These are phyloP conservation scores for Mesitornis unicolor DNA, from an alignment of 2,113 vertebrate genomes.

Conservation along the genomic window DNA sequence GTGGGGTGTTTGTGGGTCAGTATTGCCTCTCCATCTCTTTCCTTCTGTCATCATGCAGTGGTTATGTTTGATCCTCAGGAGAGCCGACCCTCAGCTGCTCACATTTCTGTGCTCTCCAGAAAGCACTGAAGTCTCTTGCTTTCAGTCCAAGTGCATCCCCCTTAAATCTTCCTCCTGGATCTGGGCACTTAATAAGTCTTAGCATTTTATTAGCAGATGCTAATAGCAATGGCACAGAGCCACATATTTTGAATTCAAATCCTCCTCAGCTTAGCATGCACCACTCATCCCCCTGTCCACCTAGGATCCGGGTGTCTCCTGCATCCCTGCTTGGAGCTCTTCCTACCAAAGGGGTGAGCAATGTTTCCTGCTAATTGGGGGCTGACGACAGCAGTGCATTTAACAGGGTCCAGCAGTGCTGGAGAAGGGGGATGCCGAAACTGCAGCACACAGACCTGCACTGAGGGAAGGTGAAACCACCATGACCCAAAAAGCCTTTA, in stretches of 20 bases:
- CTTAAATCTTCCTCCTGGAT: neutral
- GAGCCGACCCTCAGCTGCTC: accelerated
- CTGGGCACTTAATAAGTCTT: slow-evolving; percentile 17
- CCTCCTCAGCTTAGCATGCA: neutral
- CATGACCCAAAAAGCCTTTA: neutral
- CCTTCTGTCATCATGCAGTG: neutral
- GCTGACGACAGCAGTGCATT: neutral
- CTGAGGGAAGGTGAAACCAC: neutral
- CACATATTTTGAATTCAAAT: slow-evolving; percentile 27
- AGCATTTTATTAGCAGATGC: slow-evolving; percentile 35
- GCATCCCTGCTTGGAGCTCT: neutral
- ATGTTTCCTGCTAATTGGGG: neutral
- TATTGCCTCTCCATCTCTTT: neutral
- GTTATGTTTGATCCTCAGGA: neutral
- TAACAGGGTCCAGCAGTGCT: neutral
- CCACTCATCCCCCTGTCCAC: neutral
- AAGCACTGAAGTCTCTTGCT: neutral
- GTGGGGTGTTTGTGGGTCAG: accelerated
- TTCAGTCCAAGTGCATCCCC: neutral
- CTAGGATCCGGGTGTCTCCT: neutral
- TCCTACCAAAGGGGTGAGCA: neutral
- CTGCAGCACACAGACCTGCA: neutral
- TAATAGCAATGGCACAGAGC: slow-evolving; percentile 3
- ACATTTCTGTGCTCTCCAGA: neutral
- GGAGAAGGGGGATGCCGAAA: neutral